phyloP scores from a whole-genome alignment of 2,797 vertebrate species.

The Myoxocephalus aenaeus region DNA sequence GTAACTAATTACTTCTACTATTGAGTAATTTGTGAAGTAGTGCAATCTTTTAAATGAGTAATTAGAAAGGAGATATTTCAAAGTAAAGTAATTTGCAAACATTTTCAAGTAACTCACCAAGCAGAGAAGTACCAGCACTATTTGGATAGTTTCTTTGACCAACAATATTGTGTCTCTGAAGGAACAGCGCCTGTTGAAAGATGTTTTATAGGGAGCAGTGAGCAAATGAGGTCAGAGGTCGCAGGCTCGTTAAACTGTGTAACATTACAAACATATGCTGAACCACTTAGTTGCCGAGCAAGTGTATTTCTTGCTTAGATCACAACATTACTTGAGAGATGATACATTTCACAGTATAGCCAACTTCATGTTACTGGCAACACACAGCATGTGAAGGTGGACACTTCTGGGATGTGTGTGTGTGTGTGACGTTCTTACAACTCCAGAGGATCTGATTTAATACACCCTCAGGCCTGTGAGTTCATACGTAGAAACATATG shows the following conservation, averaged over 20 bases:
- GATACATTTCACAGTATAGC: background rate
- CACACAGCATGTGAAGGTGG: background rate
- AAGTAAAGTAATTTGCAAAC: background rate
- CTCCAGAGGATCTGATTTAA: slow-evolving; percentile 13
- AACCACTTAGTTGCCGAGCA: background rate
- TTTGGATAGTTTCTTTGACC: background rate
- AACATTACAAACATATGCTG: background rate
- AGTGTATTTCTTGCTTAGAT: background rate
- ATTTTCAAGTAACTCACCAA: background rate
- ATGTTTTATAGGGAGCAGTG: background rate
- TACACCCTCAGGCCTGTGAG: slow-evolving; percentile 12
- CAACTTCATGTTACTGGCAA: background rate
- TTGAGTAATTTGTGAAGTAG: background rate
- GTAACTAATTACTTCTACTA: background rate
- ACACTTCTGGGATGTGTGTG: background rate
- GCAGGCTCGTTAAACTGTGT: background rate
- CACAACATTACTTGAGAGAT: background rate
- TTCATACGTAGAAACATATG: slow-evolving; percentile 20
- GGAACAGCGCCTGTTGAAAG: background rate
- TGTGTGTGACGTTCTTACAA: background rate
- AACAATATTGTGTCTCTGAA: background rate
- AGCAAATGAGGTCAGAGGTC: background rate
- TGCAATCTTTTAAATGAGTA: background rate
- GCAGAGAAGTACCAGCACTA: background rate
- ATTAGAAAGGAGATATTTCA: background rate